phyloP scores from a whole-genome alignment of 2,888 invertebrate species.

The Odontothrips loti region DNA sequence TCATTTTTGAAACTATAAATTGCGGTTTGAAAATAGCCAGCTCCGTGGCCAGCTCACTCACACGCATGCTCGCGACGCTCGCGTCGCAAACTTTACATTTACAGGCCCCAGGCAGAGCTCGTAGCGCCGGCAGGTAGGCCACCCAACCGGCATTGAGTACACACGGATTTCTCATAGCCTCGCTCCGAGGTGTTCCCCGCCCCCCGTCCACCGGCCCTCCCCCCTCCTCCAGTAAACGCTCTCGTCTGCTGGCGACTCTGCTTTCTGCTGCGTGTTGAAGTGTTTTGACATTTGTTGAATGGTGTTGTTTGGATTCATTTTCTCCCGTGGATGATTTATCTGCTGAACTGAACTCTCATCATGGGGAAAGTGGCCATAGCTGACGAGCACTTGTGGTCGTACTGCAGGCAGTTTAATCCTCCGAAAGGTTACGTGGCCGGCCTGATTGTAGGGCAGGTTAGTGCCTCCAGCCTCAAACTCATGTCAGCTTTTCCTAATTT shows the following conservation, averaged over 20 bases:
- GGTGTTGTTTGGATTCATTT: neutral
- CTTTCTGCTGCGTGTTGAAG: conserved; percentile 16
- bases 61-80: too few species aligned
- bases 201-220: too few species aligned
- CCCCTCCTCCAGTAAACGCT: too few species aligned
- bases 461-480: conserved; percentile 36
- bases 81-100: too few species aligned
- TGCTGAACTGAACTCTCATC: neutral
- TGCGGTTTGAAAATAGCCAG: too few species aligned
- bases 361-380: conserved; percentile 69
- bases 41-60: too few species aligned
- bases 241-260: neutral
- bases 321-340: neutral
- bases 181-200: too few species aligned
- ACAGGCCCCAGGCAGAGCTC: too few species aligned
- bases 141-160: too few species aligned
- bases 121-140: too few species aligned
- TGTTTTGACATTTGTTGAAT: neutral
- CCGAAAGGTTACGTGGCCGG: conserved; percentile 64
- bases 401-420: conserved; percentile 61
- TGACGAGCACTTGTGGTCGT: conserved; percentile 63
- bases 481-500: conserved; percentile 32
- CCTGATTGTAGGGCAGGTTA: conserved; percentile 75
- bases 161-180: too few species aligned
- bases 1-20: too few species aligned